Conservation (phyloP, 2,888 invertebrate genomes). For the Drosophila hawaiiensis region DNA sequence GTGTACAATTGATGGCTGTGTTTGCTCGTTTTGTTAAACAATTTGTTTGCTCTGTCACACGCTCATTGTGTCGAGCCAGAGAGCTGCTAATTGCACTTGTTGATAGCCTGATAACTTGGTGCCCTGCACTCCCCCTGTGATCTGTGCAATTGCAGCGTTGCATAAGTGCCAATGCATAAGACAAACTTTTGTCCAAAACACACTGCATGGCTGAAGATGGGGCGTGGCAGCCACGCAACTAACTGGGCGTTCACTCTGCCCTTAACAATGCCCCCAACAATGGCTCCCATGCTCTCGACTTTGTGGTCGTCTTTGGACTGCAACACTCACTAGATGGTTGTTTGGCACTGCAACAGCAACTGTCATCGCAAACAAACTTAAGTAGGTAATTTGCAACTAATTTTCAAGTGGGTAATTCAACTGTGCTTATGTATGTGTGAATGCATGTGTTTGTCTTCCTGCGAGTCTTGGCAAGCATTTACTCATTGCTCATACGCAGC, state of each 20-base stretch:
- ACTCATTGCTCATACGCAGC: conserved; percentile 61
- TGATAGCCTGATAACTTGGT: conserved; percentile 77
- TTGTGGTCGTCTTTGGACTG: conserved; percentile 37
- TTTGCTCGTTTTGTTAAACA: conserved; percentile 71
- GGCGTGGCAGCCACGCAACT: conserved; percentile 72
- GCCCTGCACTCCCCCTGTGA: conserved; percentile 19
- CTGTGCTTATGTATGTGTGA: conserved; percentile 19
- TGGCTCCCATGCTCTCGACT: conserved; percentile 68
- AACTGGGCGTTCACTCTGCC: conserved; percentile 35
- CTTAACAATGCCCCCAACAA: conserved; percentile 55
- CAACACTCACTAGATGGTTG: conserved; percentile 17
- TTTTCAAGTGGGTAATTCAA: conserved; percentile 71
- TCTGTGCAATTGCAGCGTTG: conserved; percentile 42
- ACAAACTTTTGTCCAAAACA: conserved; percentile 67
- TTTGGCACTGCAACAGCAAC: conserved; percentile 25
- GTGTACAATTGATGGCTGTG: conserved; percentile 32
- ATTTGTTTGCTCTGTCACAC: conserved; percentile 79
- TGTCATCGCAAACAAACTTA: conserved; percentile 72
- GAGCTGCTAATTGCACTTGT: conserved; percentile 78
- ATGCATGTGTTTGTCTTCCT: conserved; percentile 1
- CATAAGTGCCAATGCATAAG: conserved; percentile 75
- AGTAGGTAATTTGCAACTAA: conserved; percentile 81
- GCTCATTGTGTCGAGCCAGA: conserved; percentile 67
- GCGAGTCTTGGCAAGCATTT: conserved; percentile 34
- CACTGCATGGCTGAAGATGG: conserved; percentile 35